Percentiles rank a stretch among this genome's conserved stretches.
phyloP scores from a whole-genome alignment of 2,888 invertebrate genomes.

The Mimumesa dahlbomi region DNA sequence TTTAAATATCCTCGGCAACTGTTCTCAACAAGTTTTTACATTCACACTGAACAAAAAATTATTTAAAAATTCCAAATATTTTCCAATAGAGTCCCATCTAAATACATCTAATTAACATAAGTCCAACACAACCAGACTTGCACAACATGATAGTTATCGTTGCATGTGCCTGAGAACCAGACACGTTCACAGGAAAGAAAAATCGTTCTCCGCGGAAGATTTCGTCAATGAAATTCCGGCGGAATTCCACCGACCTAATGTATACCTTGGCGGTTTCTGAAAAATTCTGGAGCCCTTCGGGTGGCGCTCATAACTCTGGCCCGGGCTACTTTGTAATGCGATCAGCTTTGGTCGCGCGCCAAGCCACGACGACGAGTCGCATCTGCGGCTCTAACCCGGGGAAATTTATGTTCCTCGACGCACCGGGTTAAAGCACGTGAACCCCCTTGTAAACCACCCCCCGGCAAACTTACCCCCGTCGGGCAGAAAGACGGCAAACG shows the following conservation, averaged over 20 bases:
- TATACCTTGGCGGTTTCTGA: conserved; percentile 1
- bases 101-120: too few species aligned
- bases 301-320: conserved; percentile 19
- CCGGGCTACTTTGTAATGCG: conserved; percentile 59
- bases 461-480: conserved; percentile 37
- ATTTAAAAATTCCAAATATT: too few species aligned
- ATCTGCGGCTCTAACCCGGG: conserved; percentile 47
- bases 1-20: too few species aligned
- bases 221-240: background rate
- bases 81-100: too few species aligned
- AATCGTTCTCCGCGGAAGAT: too few species aligned
- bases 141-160: too few species aligned
- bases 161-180: too few species aligned
- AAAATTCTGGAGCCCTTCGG: conserved; percentile 48
- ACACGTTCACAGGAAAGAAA: too few species aligned
- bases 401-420: conserved; percentile 49
- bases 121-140: too few species aligned
- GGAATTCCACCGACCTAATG: background rate
- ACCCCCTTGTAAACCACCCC: conserved; percentile 47
- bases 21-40: too few species aligned
- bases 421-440: conserved; percentile 40
- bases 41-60: too few species aligned
- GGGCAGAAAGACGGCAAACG: too few species aligned
- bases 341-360: conserved; percentile 59
- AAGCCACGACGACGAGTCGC: conserved; percentile 51